A percentile compares a stretch with the other conserved stretches of the same genome.
Evolutionary conservation across 2,113 vertebrate species (phyloP).

Genomic region (Garra rufa): DNA sequence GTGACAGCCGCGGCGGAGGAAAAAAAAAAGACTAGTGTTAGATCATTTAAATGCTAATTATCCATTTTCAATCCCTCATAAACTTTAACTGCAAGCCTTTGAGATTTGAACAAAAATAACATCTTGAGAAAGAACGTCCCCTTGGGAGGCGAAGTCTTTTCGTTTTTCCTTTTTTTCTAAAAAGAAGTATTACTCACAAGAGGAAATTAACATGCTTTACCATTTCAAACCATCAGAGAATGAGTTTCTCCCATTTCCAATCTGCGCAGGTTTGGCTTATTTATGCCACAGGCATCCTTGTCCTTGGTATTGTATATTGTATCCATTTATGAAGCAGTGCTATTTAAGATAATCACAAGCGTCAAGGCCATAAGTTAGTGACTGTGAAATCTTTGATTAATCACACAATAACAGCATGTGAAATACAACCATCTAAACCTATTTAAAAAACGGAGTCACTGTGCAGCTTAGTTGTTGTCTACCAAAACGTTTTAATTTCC

Average conservation of each 20-base stretch:
- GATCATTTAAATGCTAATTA: slow-evolving; percentile 65
- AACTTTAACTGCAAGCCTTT: slow-evolving; percentile 61
- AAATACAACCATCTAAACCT: slow-evolving; percentile 16
- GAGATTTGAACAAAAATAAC: slow-evolving; percentile 61
- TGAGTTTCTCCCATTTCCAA: slow-evolving; percentile 15
- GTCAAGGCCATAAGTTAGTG: not conserved
- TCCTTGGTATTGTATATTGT: slow-evolving; percentile 10
- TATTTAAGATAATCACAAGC: slow-evolving; percentile 22
- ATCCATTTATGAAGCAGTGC: slow-evolving; percentile 5
- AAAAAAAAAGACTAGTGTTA: slow-evolving; percentile 46
- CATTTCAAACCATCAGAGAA: slow-evolving; percentile 15
- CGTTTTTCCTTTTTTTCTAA: slow-evolving; percentile 27
- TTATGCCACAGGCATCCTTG: slow-evolving; percentile 32
- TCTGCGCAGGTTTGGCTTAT: not conserved
- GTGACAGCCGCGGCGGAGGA: slow-evolving; percentile 20
- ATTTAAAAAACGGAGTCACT: not conserved
- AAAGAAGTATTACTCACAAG: slow-evolving; percentile 32
- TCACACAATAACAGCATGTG: not conserved
- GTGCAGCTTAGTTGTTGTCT: not conserved
- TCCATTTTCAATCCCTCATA: slow-evolving; percentile 65
- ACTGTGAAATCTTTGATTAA: slow-evolving; percentile 2
- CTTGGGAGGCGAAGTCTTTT: slow-evolving; percentile 42
- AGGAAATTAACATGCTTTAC: slow-evolving; percentile 43
- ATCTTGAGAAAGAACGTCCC: slow-evolving; percentile 56
- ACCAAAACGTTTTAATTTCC: slow-evolving; percentile 10